phyloP scores from a whole-genome alignment of 2,113 vertebrate species.

The Xenopus laevis region DNA sequence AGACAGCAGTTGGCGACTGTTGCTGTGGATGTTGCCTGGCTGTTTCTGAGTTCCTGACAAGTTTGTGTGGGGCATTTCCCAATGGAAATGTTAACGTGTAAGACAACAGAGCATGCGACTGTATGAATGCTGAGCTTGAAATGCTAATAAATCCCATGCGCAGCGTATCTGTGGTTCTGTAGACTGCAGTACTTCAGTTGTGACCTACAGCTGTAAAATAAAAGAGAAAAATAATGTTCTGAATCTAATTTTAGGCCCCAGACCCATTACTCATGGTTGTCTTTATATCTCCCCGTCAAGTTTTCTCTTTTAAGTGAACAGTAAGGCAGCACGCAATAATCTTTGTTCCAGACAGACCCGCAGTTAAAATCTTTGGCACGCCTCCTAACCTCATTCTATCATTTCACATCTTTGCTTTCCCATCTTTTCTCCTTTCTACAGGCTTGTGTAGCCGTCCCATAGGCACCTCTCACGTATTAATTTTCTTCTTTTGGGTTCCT shows the following conservation, averaged over 20 bases:
- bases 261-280: conserved; percentile 22
- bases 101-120: too few species aligned
- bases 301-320: conserved; percentile 22
- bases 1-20: too few species aligned
- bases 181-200: neutral
- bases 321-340: conserved; percentile 11
- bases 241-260: conserved; percentile 18
- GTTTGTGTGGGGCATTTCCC: too few species aligned
- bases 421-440: conserved; percentile 12
- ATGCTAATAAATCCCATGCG: neutral
- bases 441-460: neutral
- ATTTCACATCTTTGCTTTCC: conserved; percentile 28
- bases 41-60: too few species aligned
- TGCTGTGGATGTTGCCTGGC: too few species aligned
- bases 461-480: neutral
- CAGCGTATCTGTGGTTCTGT: neutral
- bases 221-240: neutral
- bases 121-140: too few species aligned
- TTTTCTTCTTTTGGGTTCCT: neutral
- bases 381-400: conserved; percentile 43
- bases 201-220: neutral
- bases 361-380: conserved; percentile 4
- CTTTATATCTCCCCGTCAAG: conserved; percentile 26
- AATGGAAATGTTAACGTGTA: too few species aligned
- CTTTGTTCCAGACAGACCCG: neutral